Conservation (phyloP, 2,888 invertebrate species). For the Gnatocerus cornutus region DNA sequence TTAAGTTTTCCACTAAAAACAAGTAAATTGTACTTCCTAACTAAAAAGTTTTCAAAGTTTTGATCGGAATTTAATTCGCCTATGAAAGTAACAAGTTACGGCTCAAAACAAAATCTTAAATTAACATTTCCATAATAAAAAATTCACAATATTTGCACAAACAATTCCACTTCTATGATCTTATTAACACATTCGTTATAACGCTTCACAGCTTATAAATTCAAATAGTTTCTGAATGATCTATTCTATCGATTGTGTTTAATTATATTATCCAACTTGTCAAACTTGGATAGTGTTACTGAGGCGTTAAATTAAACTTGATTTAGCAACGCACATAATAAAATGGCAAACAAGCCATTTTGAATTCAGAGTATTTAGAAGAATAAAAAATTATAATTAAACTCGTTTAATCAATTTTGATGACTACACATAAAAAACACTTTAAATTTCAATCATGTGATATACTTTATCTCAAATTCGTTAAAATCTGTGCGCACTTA, state of each 20-base stretch:
- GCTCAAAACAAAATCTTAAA: neutral
- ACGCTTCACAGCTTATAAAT: slow-evolving; percentile 8
- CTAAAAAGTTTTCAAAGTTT: slow-evolving; percentile 8
- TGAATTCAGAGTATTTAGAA: no score
- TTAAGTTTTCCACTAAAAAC: slow-evolving; percentile 3
- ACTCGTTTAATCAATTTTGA: no score
- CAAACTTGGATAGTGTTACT: slow-evolving; percentile 30
- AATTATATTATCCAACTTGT: slow-evolving; percentile 36
- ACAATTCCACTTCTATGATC: neutral
- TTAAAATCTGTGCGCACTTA: no score
- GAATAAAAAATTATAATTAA: no score
- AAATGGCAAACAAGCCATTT: neutral
- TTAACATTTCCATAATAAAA: no score
- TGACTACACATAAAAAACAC: no score
- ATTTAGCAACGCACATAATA: slow-evolving; percentile 22
- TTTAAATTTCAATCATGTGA: no score
- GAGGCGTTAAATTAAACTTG: slow-evolving; percentile 27
- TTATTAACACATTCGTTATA: neutral
- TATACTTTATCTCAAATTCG: no score
- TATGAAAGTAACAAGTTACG: slow-evolving; percentile 17
- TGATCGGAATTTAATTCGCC: slow-evolving; percentile 11
- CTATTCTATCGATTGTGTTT: slow-evolving; percentile 19
- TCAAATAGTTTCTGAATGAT: slow-evolving; percentile 15
- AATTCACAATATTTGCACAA: no score
- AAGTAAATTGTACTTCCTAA: slow-evolving; percentile 12